Percentiles rank a stretch among this genome's conserved stretches.
These are phyloP conservation scores for Acronicta psi DNA, from an alignment of 2,888 invertebrate genomes.

Conservation along the genomic window DNA sequence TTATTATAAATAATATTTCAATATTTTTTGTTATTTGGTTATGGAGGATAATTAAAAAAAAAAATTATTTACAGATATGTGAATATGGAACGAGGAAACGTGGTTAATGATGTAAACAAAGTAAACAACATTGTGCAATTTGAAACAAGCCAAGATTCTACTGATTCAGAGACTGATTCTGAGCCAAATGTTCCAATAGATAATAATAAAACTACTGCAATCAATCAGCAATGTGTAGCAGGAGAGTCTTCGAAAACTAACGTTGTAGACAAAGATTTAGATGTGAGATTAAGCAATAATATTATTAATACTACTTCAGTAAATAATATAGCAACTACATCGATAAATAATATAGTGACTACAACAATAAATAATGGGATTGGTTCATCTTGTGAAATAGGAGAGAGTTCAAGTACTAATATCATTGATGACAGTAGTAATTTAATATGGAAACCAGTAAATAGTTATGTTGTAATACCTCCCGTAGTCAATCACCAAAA, in stretches of 20 bases:
- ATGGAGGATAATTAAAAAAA: neutral
- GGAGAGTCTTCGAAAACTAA: neutral
- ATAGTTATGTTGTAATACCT: neutral
- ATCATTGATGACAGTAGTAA: neutral
- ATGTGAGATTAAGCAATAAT: neutral
- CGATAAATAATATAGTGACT: neutral
- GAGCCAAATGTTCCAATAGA: slow-evolving; percentile 8
- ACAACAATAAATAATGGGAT: neutral
- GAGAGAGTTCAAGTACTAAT: neutral
- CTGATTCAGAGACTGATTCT: slow-evolving; percentile 16
- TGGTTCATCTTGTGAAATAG: neutral
- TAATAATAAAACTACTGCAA: neutral
- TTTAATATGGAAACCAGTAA: neutral
- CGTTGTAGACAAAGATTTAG: neutral
- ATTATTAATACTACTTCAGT: no score
- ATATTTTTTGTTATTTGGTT: no score
- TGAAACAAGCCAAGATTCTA: slow-evolving; percentile 7
- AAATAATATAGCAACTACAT: neutral
- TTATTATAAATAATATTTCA: no score
- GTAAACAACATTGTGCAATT: slow-evolving; percentile 1
- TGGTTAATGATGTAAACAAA: no score
- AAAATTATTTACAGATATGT: slow-evolving; percentile 35
- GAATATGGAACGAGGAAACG: slow-evolving; percentile 8
- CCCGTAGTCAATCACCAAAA: neutral
- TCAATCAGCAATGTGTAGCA: slow-evolving; percentile 4